Base-by-base conservation (phyloP, 2,797 vertebrate species). In the Melanotaenia maccullochi region DNA sequence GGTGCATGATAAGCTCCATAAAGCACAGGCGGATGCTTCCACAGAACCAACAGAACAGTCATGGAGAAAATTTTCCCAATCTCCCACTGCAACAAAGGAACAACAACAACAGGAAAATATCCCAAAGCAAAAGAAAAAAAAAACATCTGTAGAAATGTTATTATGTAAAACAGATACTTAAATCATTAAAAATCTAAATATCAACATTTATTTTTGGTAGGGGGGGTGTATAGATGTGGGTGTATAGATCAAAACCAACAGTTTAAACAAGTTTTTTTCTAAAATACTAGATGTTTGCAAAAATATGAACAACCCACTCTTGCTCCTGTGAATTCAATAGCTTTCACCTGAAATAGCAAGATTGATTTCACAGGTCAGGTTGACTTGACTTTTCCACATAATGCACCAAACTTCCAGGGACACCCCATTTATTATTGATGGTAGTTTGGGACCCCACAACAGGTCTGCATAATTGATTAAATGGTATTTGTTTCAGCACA, bases 381-480 rank as follows among this genome's bases (percentile, higher is more conserved):
- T 47, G 49, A 69, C 25, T n/a, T 32, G 76, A 75, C 65, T 69
- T 66, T 35, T 57, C 65, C 63, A 49, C 65, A 69, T 54, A 68
- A 1, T 44, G 55, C 9, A 52, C 75, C 5, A 3, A 68, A 71
- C 47, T 24, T 73, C 44, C 51, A 38, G 58, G n/a, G 47, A 75
- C 9, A 35, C 40, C 68, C 35, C 65, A 76, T 71, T 22, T 70
- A 75, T 84, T 78, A 84, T 77, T 76, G 71, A 84, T 75, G 67
- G 57, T 52, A 22, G 42, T 66, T 60, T 51, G 25, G 49, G 59
- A 65, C 65, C 73, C 47, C 40, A 25, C 54, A 67, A 75, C 35
- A 63, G 65, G 40, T 64, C 68, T 79, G 75, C 61, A 78, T 75
- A 65, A 84, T 69, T 82, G 69, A 83, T 83, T 76, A 62, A 76